These are phyloP conservation scores for Anoplolepis gracilipes DNA, from an alignment of 1,140 invertebrate species.

Conservation along the genomic window DNA sequence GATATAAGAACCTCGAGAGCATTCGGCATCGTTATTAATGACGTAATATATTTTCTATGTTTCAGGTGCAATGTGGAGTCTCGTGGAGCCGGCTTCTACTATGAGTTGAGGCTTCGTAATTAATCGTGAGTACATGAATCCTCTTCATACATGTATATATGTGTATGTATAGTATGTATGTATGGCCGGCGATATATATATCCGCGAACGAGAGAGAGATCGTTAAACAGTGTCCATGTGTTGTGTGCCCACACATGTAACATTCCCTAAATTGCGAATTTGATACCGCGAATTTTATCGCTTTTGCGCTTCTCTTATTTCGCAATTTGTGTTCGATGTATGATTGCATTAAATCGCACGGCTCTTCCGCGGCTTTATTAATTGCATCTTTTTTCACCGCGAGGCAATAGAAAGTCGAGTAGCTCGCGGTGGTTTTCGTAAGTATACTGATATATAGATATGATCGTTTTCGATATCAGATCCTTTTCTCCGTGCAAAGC, in stretches of 20 bases:
- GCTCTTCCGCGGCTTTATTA: slow-evolving; percentile 27
- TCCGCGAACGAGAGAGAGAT: slow-evolving; percentile 35
- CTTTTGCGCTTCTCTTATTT: slow-evolving; percentile 1
- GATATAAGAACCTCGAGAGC: slow-evolving; percentile 54
- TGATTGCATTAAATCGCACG: slow-evolving; percentile 34
- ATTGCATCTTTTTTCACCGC: not conserved
- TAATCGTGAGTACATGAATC: slow-evolving; percentile 82
- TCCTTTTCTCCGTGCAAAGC: not conserved
- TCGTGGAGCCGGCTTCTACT: slow-evolving; percentile 79
- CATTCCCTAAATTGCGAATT: slow-evolving; percentile 42
- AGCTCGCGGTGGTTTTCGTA: slow-evolving; percentile 34
- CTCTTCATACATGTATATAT: too few relatives aligned
- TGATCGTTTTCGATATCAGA: not conserved
- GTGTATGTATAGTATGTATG: too few relatives aligned
- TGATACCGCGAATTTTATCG: slow-evolving; percentile 47
- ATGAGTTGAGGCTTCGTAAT: slow-evolving; percentile 84
- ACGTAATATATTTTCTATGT: slow-evolving; percentile 68
- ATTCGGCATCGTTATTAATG: slow-evolving; percentile 60
- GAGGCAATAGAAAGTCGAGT: not conserved
- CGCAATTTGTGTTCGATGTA: slow-evolving; percentile 22
- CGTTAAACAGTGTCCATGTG: slow-evolving; percentile 34
- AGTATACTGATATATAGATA: not conserved
- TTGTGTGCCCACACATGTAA: slow-evolving; percentile 13
- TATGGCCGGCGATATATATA: not conserved
- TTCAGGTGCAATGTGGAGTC: slow-evolving; percentile 82